phyloP scores from a whole-genome alignment of 2,888 invertebrate species.

The Augiades crinisus region DNA sequence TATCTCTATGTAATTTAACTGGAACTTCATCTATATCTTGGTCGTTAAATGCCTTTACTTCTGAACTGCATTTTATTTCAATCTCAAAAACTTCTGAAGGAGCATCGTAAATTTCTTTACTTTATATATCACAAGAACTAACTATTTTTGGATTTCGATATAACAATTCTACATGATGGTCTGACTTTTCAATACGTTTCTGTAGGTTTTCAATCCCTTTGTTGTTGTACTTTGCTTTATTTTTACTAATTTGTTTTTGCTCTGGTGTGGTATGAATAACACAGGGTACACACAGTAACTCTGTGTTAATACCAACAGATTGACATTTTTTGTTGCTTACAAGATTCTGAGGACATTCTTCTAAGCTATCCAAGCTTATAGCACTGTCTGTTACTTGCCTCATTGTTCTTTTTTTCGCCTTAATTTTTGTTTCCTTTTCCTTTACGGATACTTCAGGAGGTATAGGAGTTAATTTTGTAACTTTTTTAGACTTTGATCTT shows the following conservation, averaged over 20 bases:
- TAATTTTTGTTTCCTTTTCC: constrained; percentile 20
- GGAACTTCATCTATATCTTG: neutral
- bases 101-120: constrained; percentile 36
- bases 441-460: neutral
- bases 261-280: constrained; percentile 58
- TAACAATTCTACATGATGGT: constrained; percentile 57
- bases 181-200: constrained; percentile 24
- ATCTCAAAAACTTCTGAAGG: neutral
- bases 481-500: neutral
- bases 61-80: neutral
- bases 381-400: constrained; percentile 53
- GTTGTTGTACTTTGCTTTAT: constrained; percentile 32
- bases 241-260: constrained; percentile 41
- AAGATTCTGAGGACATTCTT: constrained; percentile 41
- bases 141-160: constrained; percentile 63
- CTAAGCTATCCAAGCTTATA: constrained; percentile 70
- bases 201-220: constrained; percentile 28
- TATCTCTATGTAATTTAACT: neutral
- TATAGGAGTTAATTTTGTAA: neutral
- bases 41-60: constrained; percentile 33
- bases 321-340: constrained; percentile 44
- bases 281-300: constrained; percentile 62
- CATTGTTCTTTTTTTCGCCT: constrained; percentile 28
- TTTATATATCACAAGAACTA: constrained; percentile 48
- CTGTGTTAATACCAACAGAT: constrained; percentile 64